Base-by-base conservation (phyloP, 2,888 invertebrate species). In the Patella pellucida region DNA sequence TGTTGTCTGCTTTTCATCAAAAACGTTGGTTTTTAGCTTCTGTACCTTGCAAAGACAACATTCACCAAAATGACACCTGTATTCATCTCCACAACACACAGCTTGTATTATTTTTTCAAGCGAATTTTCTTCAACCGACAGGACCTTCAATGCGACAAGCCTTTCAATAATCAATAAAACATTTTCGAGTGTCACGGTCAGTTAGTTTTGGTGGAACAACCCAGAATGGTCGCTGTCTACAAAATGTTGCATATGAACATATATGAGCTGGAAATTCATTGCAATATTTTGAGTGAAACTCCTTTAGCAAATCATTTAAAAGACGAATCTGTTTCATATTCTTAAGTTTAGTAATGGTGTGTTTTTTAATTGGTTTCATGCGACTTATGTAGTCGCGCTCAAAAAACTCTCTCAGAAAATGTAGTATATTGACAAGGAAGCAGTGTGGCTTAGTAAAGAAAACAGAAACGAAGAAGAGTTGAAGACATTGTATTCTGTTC, bases 161-260 rank as follows among this genome's bases (percentile, higher is more conserved):
- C 74, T 78, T 11, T 76, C 75, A 7, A 68, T 72, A 14, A 77
- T 71, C 31, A 79, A 80, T 31, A 76, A 52, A 0, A 75, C 50
- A 74, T 81, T 81, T 70, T 79, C 80, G 80, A 2, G 82, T 82
- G 23, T 83, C 78, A 67, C 82, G 76, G 74, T 81, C 80, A 68
- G 71, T 75, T 23, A 76, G 50, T 75, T 56, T 56, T 50, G 83
- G 75, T 15, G 68, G 52, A 5, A 74, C 27, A 11, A 81, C 73
- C 76, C 78, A 80, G 72, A 84, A 83, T 52, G 81, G 80, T n/a
- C 78, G 70, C 51, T 79, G 52, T 56, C 77, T 62, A 68, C 80
- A 77, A 68, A 84, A 82, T 14, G 74, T 50, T 0, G 81, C 72
- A 56, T 79, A 82, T 31, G 75, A 78, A 11, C 80, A 90, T 41